Conservation (phyloP, 2,797 vertebrate species). For the Myotis planiceps region DNA sequence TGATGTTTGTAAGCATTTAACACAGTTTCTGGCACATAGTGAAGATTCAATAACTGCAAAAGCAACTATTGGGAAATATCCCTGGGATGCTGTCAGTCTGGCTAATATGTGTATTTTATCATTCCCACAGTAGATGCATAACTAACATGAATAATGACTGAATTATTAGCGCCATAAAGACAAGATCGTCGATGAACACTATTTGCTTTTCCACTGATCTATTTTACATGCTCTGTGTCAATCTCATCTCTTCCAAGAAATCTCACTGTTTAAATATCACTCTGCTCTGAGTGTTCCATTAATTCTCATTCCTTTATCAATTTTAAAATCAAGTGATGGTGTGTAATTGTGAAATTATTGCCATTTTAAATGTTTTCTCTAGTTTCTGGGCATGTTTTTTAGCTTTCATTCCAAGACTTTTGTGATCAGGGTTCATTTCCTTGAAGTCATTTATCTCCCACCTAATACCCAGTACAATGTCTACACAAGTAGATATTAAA, state of each 20-base stretch:
- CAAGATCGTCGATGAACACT: conserved; percentile 33
- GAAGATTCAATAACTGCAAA: neutral
- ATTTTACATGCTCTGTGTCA: conserved; percentile 8
- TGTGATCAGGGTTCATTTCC: neutral
- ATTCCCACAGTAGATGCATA: neutral
- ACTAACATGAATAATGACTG: conserved; percentile 52
- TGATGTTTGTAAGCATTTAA: neutral
- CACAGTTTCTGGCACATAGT: neutral
- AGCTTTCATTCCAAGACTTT: conserved; percentile 13
- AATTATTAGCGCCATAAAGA: conserved; percentile 51
- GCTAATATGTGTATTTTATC: neutral
- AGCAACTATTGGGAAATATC: neutral
- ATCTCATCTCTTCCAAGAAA: conserved; percentile 37
- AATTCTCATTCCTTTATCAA: conserved; percentile 26
- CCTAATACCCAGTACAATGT: neutral
- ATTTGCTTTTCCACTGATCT: conserved; percentile 49
- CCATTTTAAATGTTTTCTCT: conserved; percentile 22
- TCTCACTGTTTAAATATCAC: neutral
- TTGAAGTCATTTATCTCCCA: neutral
- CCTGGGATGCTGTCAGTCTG: neutral
- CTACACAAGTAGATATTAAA: neutral
- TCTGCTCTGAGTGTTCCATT: neutral
- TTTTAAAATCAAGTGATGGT: neutral
- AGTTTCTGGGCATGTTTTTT: neutral
- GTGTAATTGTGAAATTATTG: neutral